phyloP scores from a whole-genome alignment of 2,113 vertebrate genomes.

The Guaruba guarouba region DNA sequence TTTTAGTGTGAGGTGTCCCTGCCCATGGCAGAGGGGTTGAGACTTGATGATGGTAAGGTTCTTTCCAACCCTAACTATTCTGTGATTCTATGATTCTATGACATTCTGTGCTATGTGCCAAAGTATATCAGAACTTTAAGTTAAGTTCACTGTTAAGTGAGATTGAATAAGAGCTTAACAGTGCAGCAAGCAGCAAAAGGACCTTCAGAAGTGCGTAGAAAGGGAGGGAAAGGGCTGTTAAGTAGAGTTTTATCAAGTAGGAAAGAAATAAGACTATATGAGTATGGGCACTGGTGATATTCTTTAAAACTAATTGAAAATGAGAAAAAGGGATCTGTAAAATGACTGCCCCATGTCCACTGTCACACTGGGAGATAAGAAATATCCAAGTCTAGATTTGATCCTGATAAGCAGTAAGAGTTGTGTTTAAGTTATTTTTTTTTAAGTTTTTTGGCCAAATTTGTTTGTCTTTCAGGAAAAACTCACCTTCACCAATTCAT shows the following conservation, averaged over 20 bases:
- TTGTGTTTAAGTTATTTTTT: neutral
- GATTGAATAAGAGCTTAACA: neutral
- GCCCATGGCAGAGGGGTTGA: neutral
- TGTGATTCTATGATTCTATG: neutral
- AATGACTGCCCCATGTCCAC: neutral
- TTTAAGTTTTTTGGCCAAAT: neutral
- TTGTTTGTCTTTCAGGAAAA: neutral
- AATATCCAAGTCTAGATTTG: neutral
- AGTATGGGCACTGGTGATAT: neutral
- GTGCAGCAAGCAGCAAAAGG: neutral
- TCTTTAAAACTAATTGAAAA: neutral
- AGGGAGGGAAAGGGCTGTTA: neutral
- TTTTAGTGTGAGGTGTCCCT: neutral
- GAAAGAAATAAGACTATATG: neutral
- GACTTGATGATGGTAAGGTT: neutral
- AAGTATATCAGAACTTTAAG: neutral
- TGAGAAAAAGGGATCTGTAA: neutral
- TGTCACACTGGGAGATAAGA: neutral
- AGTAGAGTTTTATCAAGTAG: neutral
- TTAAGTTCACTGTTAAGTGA: neutral
- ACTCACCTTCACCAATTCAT: neutral
- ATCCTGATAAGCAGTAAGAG: neutral
- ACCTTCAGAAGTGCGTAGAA: neutral
- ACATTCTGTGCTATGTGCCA: neutral
- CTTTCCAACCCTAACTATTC: neutral